Conservation (phyloP, 2,797 vertebrate species). For the Notamacropus eugenii region DNA sequence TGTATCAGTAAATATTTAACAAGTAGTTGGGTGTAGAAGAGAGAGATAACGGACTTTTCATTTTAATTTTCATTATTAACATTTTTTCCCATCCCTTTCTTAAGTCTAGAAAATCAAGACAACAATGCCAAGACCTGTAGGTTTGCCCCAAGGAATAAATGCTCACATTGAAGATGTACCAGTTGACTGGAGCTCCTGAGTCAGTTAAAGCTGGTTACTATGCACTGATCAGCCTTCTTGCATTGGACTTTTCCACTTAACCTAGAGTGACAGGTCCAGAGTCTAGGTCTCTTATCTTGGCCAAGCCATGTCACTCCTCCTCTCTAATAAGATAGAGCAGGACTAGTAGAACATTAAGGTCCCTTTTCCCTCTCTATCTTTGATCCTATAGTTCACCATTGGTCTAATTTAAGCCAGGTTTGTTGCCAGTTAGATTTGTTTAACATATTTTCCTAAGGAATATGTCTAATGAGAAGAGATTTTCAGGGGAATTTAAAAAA, state of each 20-base stretch:
- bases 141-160: neutral
- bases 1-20: neutral
- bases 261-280: neutral
- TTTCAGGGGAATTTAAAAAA: constrained; percentile 75
- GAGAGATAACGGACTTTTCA: neutral
- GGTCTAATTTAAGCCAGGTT: constrained; percentile 4
- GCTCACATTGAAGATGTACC: neutral
- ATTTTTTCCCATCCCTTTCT: neutral
- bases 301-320: neutral
- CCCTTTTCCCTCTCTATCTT: neutral
- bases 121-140: neutral
- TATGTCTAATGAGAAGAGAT: constrained; percentile 75
- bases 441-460: constrained; percentile 67
- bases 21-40: neutral
- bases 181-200: neutral
- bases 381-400: neutral
- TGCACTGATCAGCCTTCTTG: neutral
- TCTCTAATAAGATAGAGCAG: neutral
- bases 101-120: neutral
- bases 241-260: neutral
- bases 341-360: neutral
- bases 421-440: constrained; percentile 53
- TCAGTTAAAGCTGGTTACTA: neutral
- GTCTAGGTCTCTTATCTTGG: neutral
- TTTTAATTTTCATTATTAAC: neutral